Conservation (phyloP, 2,797 vertebrate species). For the Synanceia verrucosa region DNA sequence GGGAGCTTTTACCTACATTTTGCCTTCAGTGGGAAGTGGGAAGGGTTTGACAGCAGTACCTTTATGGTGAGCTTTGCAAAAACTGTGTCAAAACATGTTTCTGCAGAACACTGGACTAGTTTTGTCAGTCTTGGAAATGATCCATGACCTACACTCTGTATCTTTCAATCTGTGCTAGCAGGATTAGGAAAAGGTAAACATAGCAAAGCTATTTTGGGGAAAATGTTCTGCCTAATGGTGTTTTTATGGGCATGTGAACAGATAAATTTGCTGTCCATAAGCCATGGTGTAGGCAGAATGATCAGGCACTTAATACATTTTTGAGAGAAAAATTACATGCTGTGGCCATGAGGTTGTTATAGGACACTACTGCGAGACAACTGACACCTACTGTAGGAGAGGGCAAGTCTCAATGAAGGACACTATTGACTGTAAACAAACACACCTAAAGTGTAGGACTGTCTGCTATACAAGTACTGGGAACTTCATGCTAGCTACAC, state of each 20-base stretch:
- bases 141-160: neutral
- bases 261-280: neutral
- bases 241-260: neutral
- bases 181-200: constrained; percentile 6
- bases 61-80: neutral
- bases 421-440: constrained; percentile 19
- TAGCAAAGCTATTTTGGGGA: neutral
- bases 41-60: neutral
- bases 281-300: neutral
- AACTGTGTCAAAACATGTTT: constrained; percentile 25
- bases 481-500: neutral
- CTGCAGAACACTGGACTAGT: constrained; percentile 21
- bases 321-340: neutral
- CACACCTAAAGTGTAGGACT: neutral
- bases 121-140: neutral
- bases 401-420: constrained; percentile 4
- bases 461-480: neutral
- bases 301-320: neutral
- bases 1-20: neutral
- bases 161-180: neutral
- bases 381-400: constrained; percentile 1
- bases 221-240: neutral
- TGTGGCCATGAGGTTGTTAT: neutral
- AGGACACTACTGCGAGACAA: neutral
- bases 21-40: neutral